These are phyloP conservation scores for Tachuris rubrigastra DNA, from an alignment of 2,113 vertebrate genomes.

Conservation along the genomic window DNA sequence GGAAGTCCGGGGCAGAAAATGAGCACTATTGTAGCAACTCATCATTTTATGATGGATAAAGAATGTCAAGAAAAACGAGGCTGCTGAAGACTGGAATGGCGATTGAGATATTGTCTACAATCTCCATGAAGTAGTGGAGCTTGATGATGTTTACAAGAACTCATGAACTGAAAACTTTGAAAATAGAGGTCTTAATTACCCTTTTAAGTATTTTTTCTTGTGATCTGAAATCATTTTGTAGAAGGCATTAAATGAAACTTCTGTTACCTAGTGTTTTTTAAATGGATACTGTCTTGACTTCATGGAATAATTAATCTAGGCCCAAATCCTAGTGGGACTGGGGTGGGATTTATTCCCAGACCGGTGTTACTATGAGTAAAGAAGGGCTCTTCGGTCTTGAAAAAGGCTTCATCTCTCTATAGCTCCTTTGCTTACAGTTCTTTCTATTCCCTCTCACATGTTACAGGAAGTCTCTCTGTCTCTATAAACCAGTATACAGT, in stretches of 20 bases:
- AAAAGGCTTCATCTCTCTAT: neutral
- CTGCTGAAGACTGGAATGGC: neutral
- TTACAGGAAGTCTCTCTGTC: neutral
- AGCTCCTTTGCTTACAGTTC: neutral
- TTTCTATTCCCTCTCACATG: neutral
- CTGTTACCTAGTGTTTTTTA: neutral
- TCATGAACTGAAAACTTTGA: neutral
- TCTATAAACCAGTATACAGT: neutral
- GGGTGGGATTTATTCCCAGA: neutral
- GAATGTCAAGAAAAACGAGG: neutral
- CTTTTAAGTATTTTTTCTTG: constrained; percentile 28
- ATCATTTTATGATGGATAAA: neutral
- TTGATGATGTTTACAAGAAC: neutral
- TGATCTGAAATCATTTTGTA: neutral
- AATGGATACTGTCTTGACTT: neutral
- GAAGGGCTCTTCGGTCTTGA: neutral
- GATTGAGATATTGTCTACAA: neutral
- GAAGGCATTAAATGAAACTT: neutral
- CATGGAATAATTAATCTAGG: neutral
- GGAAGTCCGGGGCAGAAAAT: neutral
- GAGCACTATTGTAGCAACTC: neutral
- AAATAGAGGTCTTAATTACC: neutral
- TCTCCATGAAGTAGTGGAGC: neutral
- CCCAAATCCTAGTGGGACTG: neutral
- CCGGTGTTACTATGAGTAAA: neutral